A percentile compares a stretch with the other conserved stretches of the same genome.
These are phyloP conservation scores for Pycnonotus jocosus DNA, from an alignment of 2,113 vertebrate species.

Conservation along the genomic window DNA sequence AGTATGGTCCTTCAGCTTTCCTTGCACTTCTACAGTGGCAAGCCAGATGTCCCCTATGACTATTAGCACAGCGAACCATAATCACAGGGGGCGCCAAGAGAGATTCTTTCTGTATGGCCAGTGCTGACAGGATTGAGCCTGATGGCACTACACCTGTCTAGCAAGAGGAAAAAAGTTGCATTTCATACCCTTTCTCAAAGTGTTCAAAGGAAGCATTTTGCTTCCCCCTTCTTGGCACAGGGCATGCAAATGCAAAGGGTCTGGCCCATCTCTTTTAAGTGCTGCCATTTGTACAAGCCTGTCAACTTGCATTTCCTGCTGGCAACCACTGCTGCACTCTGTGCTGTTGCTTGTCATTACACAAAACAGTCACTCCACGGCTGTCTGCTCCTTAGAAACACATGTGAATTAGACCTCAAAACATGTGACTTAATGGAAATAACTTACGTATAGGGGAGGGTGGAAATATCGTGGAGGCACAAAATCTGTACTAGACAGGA, in stretches of 20 bases:
- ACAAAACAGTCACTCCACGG: not conserved
- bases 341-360: not conserved
- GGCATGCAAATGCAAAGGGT: not conserved
- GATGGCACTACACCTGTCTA: not conserved
- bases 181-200: not conserved
- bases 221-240: not conserved
- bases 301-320: constrained; percentile 11
- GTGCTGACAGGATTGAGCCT: not conserved
- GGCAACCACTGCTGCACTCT: not conserved
- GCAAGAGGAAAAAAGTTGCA: not conserved
- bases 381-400: not conserved
- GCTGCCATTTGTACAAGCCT: not conserved
- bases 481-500: not conserved
- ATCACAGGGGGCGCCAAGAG: not conserved
- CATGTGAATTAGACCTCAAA: not conserved
- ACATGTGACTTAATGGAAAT: constrained; percentile 6
- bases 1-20: not conserved
- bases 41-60: not conserved
- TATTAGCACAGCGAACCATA: not conserved
- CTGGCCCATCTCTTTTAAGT: not conserved
- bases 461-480: not conserved
- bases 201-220: not conserved
- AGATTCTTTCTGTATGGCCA: not conserved
- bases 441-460: not conserved
- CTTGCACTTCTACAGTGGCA: not conserved